Evolutionary conservation across 2,888 invertebrate genomes (phyloP).

Genomic region (Monoplex corrugatus): DNA sequence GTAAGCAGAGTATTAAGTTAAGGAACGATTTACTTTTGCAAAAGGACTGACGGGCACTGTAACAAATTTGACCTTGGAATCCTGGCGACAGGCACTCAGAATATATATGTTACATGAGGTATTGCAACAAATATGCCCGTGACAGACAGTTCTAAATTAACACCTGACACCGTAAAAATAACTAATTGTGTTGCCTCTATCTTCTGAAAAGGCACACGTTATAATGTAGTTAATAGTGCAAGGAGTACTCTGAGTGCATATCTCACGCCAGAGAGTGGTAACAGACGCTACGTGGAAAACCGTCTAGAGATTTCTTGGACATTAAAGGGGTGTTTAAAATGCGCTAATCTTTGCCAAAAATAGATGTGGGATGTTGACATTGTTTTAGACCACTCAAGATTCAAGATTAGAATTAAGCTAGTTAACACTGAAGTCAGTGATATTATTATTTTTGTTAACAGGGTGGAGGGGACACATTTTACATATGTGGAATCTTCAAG

Average conservation of each 20-base stretch:
- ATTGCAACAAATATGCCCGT: neutral
- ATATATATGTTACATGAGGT: neutral
- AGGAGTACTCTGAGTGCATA: slow-evolving; percentile 24
- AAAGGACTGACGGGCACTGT: neutral
- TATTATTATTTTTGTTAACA: slow-evolving; percentile 36
- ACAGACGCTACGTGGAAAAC: slow-evolving; percentile 32
- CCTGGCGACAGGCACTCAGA: neutral
- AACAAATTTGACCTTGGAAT: neutral
- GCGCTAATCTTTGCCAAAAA: slow-evolving; percentile 44
- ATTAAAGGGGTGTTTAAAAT: slow-evolving; percentile 53
- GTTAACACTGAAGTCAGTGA: neutral
- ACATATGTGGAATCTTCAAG: slow-evolving; percentile 44
- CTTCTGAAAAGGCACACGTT: neutral
- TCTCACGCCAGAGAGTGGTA: neutral
- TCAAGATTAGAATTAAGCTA: neutral
- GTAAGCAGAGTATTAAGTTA: neutral
- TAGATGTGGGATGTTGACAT: slow-evolving; percentile 35
- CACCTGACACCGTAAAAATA: neutral
- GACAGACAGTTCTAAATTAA: neutral
- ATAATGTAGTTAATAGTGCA: slow-evolving; percentile 40
- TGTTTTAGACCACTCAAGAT: slow-evolving; percentile 7
- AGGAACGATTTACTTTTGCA: no score
- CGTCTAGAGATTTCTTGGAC: slow-evolving; percentile 44
- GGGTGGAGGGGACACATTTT: slow-evolving; percentile 48
- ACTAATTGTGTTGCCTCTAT: neutral